Conservation (phyloP, 2,888 invertebrate genomes). For the Drosophila multiciliata region DNA sequence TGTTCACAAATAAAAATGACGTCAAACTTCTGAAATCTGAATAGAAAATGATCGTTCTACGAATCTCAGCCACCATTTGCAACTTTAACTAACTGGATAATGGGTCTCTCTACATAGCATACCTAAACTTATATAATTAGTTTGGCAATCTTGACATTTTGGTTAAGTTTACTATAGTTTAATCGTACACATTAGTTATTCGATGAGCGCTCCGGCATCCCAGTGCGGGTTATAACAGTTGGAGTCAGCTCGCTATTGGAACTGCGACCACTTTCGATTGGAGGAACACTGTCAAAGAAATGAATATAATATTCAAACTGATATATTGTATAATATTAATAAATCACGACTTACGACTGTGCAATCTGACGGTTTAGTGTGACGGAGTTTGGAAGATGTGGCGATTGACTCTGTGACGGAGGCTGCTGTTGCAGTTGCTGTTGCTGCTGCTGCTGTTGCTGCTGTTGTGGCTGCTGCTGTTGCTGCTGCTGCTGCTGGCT, state of each 20-base stretch:
- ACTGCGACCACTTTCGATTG: constrained; percentile 85
- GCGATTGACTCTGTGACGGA: constrained; percentile 84
- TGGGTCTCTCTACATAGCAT: constrained; percentile 21
- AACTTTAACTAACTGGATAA: constrained; percentile 52
- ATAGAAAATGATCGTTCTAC: constrained; percentile 8
- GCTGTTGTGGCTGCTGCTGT: constrained; percentile 49
- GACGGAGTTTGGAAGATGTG: constrained; percentile 86
- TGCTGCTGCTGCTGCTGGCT: constrained; percentile 64
- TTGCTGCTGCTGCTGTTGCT: neutral
- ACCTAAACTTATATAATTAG: constrained; percentile 50
- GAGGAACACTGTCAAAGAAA: constrained; percentile 84
- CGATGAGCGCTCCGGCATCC: constrained; percentile 84
- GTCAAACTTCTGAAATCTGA: neutral
- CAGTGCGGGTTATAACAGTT: constrained; percentile 87
- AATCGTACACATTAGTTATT: constrained; percentile 76
- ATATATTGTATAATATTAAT: neutral
- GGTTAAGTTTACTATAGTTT: constrained; percentile 43
- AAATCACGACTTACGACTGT: constrained; percentile 85
- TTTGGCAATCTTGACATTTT: constrained; percentile 66
- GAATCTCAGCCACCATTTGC: constrained; percentile 5
- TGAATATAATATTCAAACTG: neutral
- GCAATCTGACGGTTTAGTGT: constrained; percentile 86
- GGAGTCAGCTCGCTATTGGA: constrained; percentile 83
- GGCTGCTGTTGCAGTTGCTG: constrained; percentile 58
- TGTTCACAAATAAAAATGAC: neutral